phyloP scores from a whole-genome alignment of 2,888 invertebrate genomes.

The Carterocephalus palaemon region DNA sequence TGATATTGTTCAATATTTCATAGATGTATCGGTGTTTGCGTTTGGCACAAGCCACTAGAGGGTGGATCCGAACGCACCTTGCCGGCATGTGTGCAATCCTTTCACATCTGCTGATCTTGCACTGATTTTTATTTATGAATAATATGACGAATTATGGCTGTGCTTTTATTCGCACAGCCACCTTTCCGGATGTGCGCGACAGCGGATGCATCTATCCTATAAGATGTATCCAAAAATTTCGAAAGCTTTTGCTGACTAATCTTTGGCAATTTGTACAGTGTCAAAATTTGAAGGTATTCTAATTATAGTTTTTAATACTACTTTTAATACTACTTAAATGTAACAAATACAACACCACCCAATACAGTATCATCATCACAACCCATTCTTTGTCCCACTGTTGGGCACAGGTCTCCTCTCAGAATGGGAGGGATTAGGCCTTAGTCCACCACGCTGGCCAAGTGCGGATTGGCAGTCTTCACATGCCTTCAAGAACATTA shows the following conservation, averaged over 20 bases:
- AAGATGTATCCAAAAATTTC: slow-evolving; percentile 46
- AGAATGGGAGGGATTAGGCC: too few relatives aligned
- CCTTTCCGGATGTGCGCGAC: slow-evolving; percentile 73
- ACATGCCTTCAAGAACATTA: too few relatives aligned
- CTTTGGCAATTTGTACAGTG: background rate
- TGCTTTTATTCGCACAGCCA: slow-evolving; percentile 67
- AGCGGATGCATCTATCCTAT: slow-evolving; percentile 63
- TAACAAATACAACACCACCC: too few relatives aligned
- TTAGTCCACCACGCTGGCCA: too few relatives aligned
- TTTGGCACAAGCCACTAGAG: slow-evolving; percentile 69
- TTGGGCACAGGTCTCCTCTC: too few relatives aligned
- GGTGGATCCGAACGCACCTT: slow-evolving; percentile 57
- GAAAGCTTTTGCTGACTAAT: slow-evolving; percentile 40
- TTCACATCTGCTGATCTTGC: slow-evolving; percentile 72
- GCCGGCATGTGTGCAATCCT: slow-evolving; percentile 75
- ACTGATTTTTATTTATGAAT: slow-evolving; percentile 77
- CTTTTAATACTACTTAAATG: too few relatives aligned
- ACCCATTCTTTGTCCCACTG: too few relatives aligned
- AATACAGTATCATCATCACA: too few relatives aligned
- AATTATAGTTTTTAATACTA: too few relatives aligned
- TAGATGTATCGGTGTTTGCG: slow-evolving; percentile 31
- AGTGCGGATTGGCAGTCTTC: too few relatives aligned
- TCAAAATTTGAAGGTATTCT: too few relatives aligned
- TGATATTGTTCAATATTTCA: slow-evolving; percentile 6
- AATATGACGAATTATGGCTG: slow-evolving; percentile 75